Base-by-base conservation (phyloP, 2,797 vertebrate genomes). In the Helarctos malayanus region DNA sequence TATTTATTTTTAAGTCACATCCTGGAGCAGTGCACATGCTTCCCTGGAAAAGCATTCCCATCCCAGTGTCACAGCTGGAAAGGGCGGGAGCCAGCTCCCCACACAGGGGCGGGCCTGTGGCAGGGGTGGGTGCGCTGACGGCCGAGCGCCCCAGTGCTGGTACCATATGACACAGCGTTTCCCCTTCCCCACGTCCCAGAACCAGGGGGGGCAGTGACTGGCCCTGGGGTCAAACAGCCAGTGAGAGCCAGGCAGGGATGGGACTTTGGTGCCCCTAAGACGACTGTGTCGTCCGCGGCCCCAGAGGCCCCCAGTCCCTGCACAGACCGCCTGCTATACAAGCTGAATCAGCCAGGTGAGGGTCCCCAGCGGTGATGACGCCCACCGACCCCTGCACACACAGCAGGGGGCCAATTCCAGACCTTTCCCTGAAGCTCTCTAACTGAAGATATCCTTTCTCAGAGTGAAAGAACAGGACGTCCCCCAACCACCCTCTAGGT, bases 351-450 rank as follows among this genome's bases (percentile, higher is more conserved):
- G 7, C 52, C 29, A 21, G 21, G 21, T 61, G 1, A 0, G 81
- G 32, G 41, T 18, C 19, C 76, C 88, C 8, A 4, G 3, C 0
- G 19, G 69, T 10, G 29, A 9, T 3, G 13, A 2, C 0, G 1
- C 54, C 29, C 32, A 7, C 10, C 6, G 21, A 15, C 32, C 16
- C 27, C 29, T 54, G 81, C 63, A 27, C 41, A 3, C 1, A 19
- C 6, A 68, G 73, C 3, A 1, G 23, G 69, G 41, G n/a, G 32
- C 16, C 61, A n/a, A 16, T 12, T 21, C 29, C 83, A 69, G 54
- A 54, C 59, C 27, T 12, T 29, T 54, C 78, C 68, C 75, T 13
- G 12, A 61, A 84, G 87, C 27, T 81, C 47, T 71, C 38, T 25
- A n/a, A 49, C 89, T 54, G 65, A 19, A 76, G 54, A 76, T 3